These are phyloP conservation scores for Chelonus insularis DNA, from an alignment of 1,140 invertebrate genomes.

Conservation along the genomic window DNA sequence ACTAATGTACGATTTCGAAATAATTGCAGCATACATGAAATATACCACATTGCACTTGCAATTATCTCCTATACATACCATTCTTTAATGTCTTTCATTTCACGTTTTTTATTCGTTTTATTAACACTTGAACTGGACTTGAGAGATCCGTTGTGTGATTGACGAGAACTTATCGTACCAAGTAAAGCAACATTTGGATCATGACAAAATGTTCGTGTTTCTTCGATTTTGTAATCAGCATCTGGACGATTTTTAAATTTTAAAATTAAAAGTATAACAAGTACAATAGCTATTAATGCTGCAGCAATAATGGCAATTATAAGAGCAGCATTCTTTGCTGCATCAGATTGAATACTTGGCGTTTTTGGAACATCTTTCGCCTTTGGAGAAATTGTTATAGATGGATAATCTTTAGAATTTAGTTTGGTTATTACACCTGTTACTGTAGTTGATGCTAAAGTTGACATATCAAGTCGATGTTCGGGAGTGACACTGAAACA, in stretches of 20 bases:
- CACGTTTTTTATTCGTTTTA: slow-evolving; percentile 71
- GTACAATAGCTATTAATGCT: slow-evolving; percentile 86
- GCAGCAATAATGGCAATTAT: slow-evolving; percentile 90
- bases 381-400: slow-evolving; percentile 44
- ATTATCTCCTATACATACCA: slow-evolving; percentile 96
- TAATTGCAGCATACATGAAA: too few species aligned
- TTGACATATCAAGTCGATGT: too few species aligned
- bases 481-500: too few species aligned
- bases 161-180: slow-evolving; percentile 53
- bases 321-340: slow-evolving; percentile 73
- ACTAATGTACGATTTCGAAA: too few species aligned
- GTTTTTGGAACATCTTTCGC: slow-evolving; percentile 34
- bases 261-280: slow-evolving; percentile 86
- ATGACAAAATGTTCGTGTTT: slow-evolving; percentile 75
- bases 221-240: slow-evolving; percentile 88
- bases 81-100: slow-evolving; percentile 88
- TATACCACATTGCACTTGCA: too few species aligned
- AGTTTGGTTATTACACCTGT: too few species aligned
- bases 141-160: slow-evolving; percentile 52
- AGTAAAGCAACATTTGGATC: slow-evolving; percentile 76
- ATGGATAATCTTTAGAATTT: too few species aligned
- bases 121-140: slow-evolving; percentile 51
- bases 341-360: slow-evolving; percentile 69
- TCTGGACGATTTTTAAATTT: slow-evolving; percentile 87
- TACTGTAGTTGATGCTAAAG: too few species aligned